Evolutionary conservation across 2,797 vertebrate species (phyloP).

Genomic region (Heterohyrax brucei): DNA sequence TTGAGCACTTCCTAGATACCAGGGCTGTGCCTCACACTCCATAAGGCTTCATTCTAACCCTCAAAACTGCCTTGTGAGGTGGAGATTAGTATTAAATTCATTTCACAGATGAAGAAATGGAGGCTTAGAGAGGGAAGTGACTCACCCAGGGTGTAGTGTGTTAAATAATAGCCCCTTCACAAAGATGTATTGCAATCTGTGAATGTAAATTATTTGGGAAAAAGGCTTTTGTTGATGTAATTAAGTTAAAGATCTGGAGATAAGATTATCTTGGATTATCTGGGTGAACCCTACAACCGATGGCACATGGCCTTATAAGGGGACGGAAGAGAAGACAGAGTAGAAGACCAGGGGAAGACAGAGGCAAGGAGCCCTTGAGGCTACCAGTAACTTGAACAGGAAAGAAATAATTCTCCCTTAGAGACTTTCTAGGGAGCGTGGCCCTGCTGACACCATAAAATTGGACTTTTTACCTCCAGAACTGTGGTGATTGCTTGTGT

Average conservation of each 20-base stretch:
- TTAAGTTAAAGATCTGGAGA: no score
- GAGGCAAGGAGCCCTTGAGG: not conserved
- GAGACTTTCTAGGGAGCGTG: no score
- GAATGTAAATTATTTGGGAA: not conserved
- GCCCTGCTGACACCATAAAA: no score
- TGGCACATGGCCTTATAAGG: not conserved
- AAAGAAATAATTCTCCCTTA: no score
- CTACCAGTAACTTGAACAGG: no score
- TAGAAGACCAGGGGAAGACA: not conserved
- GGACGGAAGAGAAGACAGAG: not conserved
- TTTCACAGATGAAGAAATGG: no score
- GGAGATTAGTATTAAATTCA: not conserved
- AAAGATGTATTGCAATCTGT: not conserved
- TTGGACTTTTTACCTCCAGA: no score
- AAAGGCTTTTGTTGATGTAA: no score
- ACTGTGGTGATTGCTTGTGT: no score
- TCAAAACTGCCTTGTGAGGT: not conserved
- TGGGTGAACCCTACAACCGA: no score
- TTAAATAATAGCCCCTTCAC: not conserved
- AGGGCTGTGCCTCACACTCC: not conserved
- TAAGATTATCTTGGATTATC: no score
- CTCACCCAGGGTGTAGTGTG: rapidly evolving
- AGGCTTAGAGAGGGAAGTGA: no score
- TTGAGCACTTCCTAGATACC: not conserved
- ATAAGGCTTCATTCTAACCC: not conserved